phyloP scores from a whole-genome alignment of 2,797 vertebrate genomes.

The Corythornis leucogaster region DNA sequence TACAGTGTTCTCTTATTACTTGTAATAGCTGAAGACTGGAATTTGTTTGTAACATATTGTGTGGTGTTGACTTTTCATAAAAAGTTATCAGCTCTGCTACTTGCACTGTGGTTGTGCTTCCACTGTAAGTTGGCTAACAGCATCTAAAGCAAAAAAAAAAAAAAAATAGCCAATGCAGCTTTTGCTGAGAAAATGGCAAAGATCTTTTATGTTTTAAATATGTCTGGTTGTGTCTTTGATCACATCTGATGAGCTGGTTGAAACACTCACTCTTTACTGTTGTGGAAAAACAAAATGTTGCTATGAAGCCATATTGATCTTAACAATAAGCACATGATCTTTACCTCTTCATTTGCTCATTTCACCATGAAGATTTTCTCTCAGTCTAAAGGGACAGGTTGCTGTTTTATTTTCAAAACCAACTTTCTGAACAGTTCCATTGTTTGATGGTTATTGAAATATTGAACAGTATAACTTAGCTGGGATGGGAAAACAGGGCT shows the following conservation, averaged over 20 bases:
- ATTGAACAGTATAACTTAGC: background rate
- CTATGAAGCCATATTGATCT: conserved; percentile 16
- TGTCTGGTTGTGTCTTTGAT: conserved; percentile 18
- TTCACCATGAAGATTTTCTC: background rate
- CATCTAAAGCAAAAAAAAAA: background rate
- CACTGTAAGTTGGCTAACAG: background rate
- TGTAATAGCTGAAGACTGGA: conserved; percentile 48
- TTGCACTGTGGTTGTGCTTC: conserved; percentile 35
- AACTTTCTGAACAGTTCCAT: background rate
- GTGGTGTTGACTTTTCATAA: conserved; percentile 43
- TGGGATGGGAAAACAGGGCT: background rate
- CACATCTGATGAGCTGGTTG: background rate
- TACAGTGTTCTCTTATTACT: conserved; percentile 38
- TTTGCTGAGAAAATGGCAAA: background rate
- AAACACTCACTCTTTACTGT: background rate
- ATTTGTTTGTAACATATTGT: conserved; percentile 32
- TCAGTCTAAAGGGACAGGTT: background rate
- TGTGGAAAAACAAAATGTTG: background rate
- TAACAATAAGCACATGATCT: background rate
- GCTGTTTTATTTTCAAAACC: background rate
- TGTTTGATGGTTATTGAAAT: background rate
- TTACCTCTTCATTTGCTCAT: conserved; percentile 3
- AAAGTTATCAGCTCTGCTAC: conserved; percentile 46
- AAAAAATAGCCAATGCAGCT: background rate
- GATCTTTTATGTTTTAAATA: background rate